Evolutionary conservation across 2,113 vertebrate species (phyloP).

Genomic region (Mirza zaza): DNA sequence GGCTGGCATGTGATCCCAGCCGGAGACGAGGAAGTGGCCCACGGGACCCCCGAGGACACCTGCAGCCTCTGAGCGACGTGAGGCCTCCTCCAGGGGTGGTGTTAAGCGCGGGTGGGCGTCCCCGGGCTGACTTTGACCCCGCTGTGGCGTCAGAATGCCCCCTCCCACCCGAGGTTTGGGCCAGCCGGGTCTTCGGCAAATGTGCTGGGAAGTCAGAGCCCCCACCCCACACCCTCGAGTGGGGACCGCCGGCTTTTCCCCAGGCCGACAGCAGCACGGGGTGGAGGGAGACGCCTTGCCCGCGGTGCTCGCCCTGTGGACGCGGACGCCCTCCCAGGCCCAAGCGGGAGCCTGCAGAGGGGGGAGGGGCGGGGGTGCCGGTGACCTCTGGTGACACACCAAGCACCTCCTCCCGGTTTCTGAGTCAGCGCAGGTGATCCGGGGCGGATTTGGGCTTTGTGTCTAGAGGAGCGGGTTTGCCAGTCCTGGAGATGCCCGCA

Average conservation of each 20-base stretch:
- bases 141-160: not conserved
- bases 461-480: not conserved
- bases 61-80: rapidly evolving
- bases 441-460: not conserved
- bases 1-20: not conserved
- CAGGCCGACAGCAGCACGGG: no score
- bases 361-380: not conserved
- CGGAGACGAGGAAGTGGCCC: not conserved
- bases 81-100: not conserved
- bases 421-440: not conserved
- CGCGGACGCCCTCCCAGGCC: not conserved
- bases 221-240: rapidly evolving
- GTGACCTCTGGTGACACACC: not conserved
- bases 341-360: not conserved
- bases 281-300: rapidly evolving
- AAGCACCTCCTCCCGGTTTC: not conserved
- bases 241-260: not conserved
- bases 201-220: no score
- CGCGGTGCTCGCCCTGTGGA: no score
- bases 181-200: not conserved
- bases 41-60: rapidly evolving
- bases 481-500: not conserved
- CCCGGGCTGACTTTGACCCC: not conserved
- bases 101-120: not conserved
- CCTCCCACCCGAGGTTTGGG: rapidly evolving